A percentile compares a stretch with the other conserved stretches of the same genome.
phyloP scores from a whole-genome alignment of 2,888 invertebrate species.

The Cephus nigrinus region DNA sequence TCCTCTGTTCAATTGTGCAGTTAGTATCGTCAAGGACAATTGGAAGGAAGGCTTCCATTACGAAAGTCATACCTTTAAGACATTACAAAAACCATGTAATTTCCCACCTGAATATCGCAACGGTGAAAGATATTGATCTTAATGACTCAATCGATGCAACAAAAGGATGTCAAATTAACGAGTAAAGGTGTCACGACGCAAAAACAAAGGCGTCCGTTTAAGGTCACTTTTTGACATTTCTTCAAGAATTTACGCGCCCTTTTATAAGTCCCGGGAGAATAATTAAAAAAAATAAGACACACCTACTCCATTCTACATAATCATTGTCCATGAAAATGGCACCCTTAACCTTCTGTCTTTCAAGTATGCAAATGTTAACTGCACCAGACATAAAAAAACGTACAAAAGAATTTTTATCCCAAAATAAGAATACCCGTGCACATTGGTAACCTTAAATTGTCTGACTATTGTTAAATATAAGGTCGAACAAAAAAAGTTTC shows the following conservation, averaged over 20 bases:
- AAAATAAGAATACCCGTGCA: neutral
- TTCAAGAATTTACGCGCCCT: neutral
- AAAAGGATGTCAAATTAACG: neutral
- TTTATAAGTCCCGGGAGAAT: neutral
- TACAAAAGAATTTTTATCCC: neutral
- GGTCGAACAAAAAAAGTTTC: neutral
- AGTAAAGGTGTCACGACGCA: neutral
- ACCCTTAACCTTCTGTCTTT: neutral
- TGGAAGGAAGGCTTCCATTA: neutral
- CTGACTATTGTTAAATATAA: neutral
- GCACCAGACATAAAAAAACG: neutral
- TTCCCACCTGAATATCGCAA: neutral
- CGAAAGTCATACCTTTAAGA: neutral
- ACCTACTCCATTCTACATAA: neutral
- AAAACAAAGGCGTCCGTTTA: neutral
- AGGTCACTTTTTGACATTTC: slow-evolving; percentile 13
- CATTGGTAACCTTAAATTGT: neutral
- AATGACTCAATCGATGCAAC: neutral
- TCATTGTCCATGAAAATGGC: neutral
- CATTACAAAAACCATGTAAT: neutral
- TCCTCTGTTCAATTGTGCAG: neutral
- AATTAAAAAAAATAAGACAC: neutral
- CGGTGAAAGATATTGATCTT: neutral
- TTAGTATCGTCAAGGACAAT: neutral
- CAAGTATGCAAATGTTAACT: neutral